A percentile compares a stretch with the other conserved stretches of the same genome.
These are phyloP conservation scores for Tenthredo notha DNA, from an alignment of 2,888 invertebrate genomes.

Conservation along the genomic window DNA sequence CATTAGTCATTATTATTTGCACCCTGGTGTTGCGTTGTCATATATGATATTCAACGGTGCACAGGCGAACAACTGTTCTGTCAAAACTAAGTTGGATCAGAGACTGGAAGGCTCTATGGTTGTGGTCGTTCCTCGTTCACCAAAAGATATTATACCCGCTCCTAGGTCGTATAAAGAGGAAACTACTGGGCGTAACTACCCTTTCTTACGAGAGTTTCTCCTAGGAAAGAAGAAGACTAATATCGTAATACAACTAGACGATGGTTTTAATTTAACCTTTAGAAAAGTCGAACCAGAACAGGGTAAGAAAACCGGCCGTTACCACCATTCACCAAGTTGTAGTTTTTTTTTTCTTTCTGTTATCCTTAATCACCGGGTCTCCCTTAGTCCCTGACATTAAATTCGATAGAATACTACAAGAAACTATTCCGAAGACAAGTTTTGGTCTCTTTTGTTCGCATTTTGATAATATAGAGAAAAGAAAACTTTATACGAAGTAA, in stretches of 20 bases:
- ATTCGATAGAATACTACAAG: background rate
- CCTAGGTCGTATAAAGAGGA: slow-evolving; percentile 25
- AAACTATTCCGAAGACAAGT: background rate
- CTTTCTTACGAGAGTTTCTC: slow-evolving; percentile 26
- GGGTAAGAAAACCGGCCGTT: background rate
- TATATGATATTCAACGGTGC: background rate
- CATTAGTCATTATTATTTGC: slow-evolving; percentile 45
- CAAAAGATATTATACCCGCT: slow-evolving; percentile 38
- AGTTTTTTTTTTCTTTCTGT: background rate
- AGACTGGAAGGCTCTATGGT: background rate
- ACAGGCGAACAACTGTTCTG: background rate
- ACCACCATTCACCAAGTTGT: background rate
- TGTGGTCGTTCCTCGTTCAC: slow-evolving; percentile 35
- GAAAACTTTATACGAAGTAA: background rate
- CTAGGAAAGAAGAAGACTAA: background rate
- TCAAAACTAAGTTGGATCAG: slow-evolving; percentile 24
- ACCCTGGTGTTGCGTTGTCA: background rate
- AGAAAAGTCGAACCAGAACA: background rate
- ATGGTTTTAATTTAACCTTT: slow-evolving; percentile 18
- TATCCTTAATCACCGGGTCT: background rate
- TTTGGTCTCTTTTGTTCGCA: background rate
- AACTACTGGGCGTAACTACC: slow-evolving; percentile 47
- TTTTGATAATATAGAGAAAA: background rate
- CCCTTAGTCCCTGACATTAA: background rate
- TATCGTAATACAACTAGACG: slow-evolving; percentile 6